Percentiles rank a stretch among this genome's conserved stretches.
These are phyloP conservation scores for Gambusia affinis DNA, from an alignment of 2,113 vertebrate species.

Conservation along the genomic window DNA sequence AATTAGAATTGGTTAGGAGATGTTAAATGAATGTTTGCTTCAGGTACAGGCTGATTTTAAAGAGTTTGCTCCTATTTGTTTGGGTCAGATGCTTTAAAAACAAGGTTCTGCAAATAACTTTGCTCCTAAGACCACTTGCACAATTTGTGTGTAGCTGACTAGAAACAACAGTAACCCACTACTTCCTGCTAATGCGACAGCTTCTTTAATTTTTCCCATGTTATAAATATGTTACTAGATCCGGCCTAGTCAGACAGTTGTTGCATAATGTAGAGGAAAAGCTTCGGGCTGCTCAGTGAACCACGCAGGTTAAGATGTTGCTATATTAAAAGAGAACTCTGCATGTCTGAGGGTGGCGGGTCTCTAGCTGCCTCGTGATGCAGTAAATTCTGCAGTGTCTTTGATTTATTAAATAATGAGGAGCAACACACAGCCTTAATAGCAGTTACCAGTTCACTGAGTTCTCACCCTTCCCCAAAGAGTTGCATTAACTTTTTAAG, in stretches of 20 bases:
- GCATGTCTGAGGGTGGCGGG: background rate
- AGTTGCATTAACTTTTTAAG: too few relatives aligned
- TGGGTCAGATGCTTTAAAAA: too few relatives aligned
- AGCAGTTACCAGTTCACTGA: background rate
- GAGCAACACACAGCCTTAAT: background rate
- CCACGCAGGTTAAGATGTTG: background rate
- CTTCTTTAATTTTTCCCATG: background rate
- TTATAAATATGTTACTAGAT: background rate
- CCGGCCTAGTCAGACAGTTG: background rate
- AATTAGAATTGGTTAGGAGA: too few relatives aligned
- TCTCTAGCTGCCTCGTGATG: slow-evolving; percentile 1
- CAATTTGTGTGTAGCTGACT: background rate
- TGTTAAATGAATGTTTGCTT: too few relatives aligned
- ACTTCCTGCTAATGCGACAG: background rate
- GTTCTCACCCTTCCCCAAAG: too few relatives aligned
- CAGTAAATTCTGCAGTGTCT: slow-evolving; percentile 3
- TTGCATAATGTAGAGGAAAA: background rate
- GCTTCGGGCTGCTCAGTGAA: background rate
- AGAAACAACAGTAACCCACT: background rate
- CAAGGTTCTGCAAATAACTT: background rate
- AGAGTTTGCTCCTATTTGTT: too few relatives aligned
- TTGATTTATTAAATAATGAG: slow-evolving; percentile 14
- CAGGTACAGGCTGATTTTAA: too few relatives aligned
- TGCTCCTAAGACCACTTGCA: background rate
- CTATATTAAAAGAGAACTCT: background rate